Base-by-base conservation (phyloP, 2,888 invertebrate genomes). In the Pyrrhopygopsis socrates region DNA sequence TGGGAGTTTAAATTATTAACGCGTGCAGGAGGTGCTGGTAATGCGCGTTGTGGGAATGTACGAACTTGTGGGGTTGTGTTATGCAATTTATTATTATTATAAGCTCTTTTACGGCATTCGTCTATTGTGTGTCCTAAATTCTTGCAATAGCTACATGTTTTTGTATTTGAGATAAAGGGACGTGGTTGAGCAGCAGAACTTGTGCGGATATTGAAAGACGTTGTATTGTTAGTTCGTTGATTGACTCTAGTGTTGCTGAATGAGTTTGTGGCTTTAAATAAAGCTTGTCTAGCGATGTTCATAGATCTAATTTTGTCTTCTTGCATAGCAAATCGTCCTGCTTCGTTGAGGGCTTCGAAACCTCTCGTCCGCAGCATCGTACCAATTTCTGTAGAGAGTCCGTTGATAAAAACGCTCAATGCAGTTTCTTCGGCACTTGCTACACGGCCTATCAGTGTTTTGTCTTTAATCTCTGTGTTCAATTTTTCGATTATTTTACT, bases 351-450 rank as follows among this genome's bases (percentile, higher is more conserved):
- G 1, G 74, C 84, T 0, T 4, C 67, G 20, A 93, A 93, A 0
- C 63, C 84, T 54, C 89, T 90, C 5, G 89, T 91, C 9, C 94
- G 54, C 0, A 95, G 78, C 93, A 94, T 94, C 0, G 73, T 83
- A 0, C 93, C 94, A 71, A 93, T 88, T 15, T 93, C 93, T 0
- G 90, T 78, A 27, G 29, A 84, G 0, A 95, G 20, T 0, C 94
- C 94, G 63, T 95, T 95, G 1, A 93, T 68, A 54, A 94, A 94
- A 0, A 94, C 91, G 34, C 84, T 93, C 1, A 94, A 70, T 2
- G 92, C 93, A 6, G 91, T 93, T 80, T 93, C 93, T 63, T 93
- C 94, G 0, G 93, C 84, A 0, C 88, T 88, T 0, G 73, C 54
- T 58, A 78, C 34, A 1, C 92, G 79, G 18, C 91, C 93, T 45